Evolutionary conservation across 2,888 invertebrate genomes (phyloP).

Genomic region (Allygus modestus): DNA sequence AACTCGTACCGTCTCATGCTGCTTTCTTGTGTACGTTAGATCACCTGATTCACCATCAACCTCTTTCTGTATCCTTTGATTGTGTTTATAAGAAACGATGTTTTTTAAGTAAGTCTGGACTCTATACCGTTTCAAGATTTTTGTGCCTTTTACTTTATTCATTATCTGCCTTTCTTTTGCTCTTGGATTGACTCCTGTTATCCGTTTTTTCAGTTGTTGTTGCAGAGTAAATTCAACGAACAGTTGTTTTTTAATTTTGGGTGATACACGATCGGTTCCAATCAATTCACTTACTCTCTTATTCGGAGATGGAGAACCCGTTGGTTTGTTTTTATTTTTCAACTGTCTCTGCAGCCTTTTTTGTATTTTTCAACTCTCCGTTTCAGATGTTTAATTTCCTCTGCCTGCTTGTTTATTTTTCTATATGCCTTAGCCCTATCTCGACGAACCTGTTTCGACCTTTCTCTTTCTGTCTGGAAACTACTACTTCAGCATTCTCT

Average conservation of each 20-base stretch:
- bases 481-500: not conserved
- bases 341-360: not conserved
- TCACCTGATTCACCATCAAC: slow-evolving; percentile 18
- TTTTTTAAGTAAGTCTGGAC: slow-evolving; percentile 14
- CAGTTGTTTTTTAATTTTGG: slow-evolving; percentile 34
- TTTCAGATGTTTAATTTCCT: not conserved
- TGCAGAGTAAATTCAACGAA: slow-evolving; percentile 29
- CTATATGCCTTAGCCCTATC: slow-evolving; percentile 18
- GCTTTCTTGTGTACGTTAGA: slow-evolving; percentile 37
- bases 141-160: slow-evolving; percentile 24
- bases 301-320: not conserved
- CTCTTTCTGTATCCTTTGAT: slow-evolving; percentile 6
- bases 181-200: slow-evolving; percentile 20
- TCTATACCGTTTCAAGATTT: slow-evolving; percentile 47
- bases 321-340: not conserved
- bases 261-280: not conserved
- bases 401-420: not conserved
- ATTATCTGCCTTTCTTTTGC: slow-evolving; percentile 44
- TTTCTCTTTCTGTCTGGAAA: not conserved
- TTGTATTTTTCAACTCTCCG: not conserved
- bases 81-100: not conserved
- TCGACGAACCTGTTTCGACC: slow-evolving; percentile 19
- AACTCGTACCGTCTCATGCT: not conserved
- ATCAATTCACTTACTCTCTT: slow-evolving; percentile 4
- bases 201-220: slow-evolving; percentile 21